A percentile compares a stretch with the other conserved stretches of the same genome.
Conservation (phyloP, 1,140 invertebrate genomes). For the Ceratina japonica region DNA sequence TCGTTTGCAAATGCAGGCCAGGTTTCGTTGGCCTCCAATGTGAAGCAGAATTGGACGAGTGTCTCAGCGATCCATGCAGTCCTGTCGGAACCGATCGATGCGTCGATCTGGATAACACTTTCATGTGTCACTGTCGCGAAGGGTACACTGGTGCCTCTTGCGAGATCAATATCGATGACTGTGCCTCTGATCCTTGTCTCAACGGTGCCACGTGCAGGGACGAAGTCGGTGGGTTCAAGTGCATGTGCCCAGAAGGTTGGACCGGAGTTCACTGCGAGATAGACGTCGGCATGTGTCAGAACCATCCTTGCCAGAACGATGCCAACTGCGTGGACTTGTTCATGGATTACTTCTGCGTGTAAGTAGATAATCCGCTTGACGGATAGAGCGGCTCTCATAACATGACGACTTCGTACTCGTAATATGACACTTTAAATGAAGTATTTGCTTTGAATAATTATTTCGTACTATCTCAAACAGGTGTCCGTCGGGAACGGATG, state of each 20-base stretch:
- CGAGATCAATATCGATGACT: slow-evolving; percentile 94
- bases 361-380: slow-evolving; percentile 76
- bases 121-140: slow-evolving; percentile 92
- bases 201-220: slow-evolving; percentile 95
- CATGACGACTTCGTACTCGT: background rate
- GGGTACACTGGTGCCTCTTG: slow-evolving; percentile 93
- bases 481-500: slow-evolving; percentile 96
- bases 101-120: slow-evolving; percentile 93
- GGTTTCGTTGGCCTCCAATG: slow-evolving; percentile 96
- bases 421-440: too few relatives aligned
- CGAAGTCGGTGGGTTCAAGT: slow-evolving; percentile 91
- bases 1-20: slow-evolving; percentile 93
- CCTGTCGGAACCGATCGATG: slow-evolving; percentile 92
- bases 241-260: slow-evolving; percentile 93
- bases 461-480: slow-evolving; percentile 67
- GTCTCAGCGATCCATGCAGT: slow-evolving; percentile 93
- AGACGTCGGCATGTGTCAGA: slow-evolving; percentile 92
- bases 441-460: too few relatives aligned
- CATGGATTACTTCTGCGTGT: slow-evolving; percentile 97
- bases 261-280: slow-evolving; percentile 91
- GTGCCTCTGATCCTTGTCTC: slow-evolving; percentile 90
- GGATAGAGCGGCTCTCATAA: too few relatives aligned
- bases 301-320: slow-evolving; percentile 93
- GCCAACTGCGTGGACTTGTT: slow-evolving; percentile 95
- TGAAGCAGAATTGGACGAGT: slow-evolving; percentile 95